Conservation (phyloP, 1,140 invertebrate species). For the Coenobita brevimanus region DNA sequence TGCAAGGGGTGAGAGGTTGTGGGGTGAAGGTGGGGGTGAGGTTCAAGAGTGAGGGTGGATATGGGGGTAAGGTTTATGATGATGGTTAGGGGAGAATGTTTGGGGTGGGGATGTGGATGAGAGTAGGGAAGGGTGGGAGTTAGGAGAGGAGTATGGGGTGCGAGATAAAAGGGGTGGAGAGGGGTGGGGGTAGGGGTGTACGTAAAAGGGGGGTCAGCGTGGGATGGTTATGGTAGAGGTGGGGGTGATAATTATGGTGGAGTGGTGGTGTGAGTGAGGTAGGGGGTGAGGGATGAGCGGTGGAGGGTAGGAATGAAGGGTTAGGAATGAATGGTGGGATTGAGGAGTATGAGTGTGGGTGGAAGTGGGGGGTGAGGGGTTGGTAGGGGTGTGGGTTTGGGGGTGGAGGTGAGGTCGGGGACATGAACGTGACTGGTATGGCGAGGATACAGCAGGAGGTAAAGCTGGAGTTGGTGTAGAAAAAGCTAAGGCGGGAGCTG, state of each 20-base stretch:
- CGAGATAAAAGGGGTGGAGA: neutral
- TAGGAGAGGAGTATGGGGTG: neutral
- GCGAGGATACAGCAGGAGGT: neutral
- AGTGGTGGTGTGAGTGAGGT: neutral
- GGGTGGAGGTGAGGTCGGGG: neutral
- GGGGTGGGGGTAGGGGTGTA: neutral
- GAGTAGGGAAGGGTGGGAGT: neutral
- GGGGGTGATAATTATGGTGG: neutral
- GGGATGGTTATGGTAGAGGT: neutral
- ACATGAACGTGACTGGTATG: neutral
- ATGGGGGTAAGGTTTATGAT: too few relatives aligned
- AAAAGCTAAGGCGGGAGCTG: neutral
- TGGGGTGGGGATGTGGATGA: neutral
- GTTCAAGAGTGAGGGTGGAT: neutral
- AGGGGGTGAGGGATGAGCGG: neutral
- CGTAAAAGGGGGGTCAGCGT: neutral
- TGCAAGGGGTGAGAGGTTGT: neutral
- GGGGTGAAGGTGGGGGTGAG: neutral
- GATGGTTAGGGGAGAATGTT: neutral
- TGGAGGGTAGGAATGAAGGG: neutral
- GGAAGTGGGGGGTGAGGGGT: neutral
- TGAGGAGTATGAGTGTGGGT: neutral
- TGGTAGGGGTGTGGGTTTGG: neutral
- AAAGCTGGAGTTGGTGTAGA: neutral
- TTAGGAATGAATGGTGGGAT: neutral